Base-by-base conservation (phyloP, 2,113 vertebrate species). In the Misgurnus mizolepis region DNA sequence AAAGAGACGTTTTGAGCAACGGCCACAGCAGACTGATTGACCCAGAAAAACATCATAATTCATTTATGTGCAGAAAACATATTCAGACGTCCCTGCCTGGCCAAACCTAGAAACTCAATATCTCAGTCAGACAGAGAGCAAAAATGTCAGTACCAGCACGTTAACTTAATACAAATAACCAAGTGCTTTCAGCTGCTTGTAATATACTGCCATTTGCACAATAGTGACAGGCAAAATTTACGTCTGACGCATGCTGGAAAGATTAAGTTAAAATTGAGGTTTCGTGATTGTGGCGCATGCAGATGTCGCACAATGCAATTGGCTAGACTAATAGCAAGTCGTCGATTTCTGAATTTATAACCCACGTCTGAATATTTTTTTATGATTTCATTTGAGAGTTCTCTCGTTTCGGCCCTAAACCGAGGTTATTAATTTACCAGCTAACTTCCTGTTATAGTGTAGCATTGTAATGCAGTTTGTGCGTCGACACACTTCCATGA, bases 331-430 rank as follows among this genome's bases (percentile, higher is more conserved):
- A 91, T 81, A 83, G 83, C 62, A 17, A 61, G 1, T 7, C 34
- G 82, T 72, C 76, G 40, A 67, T 40, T 80, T 86, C 82, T 86
- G 80, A 84, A 87, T 91, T 88, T 88, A 90, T 82, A 73, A 83
- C 80, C 84, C 68, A 89, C 76, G 86, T 84, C 77, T 50, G 78
- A 82, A 89, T 89, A 88, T 89, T 89, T 89, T 87, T 89, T 86
- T 81, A 86, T 85, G 45, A 79, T 86, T 84, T 88, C 67, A 74
- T 55, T 80, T 45, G 69, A 79, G 80, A 62, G 43, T 83, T 84
- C 56, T 56, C 85, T 74, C 81, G 76, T 80, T 85, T 80, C 82
- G 69, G 76, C 82, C 80, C 83, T 75, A 85, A 87, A 89, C 18
- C 85, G 67, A 81, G 81, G 83, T 82, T 83, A 85, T 89, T 87